Base-by-base conservation (phyloP, 2,113 vertebrate species). In the Marcusenius ussheri region DNA sequence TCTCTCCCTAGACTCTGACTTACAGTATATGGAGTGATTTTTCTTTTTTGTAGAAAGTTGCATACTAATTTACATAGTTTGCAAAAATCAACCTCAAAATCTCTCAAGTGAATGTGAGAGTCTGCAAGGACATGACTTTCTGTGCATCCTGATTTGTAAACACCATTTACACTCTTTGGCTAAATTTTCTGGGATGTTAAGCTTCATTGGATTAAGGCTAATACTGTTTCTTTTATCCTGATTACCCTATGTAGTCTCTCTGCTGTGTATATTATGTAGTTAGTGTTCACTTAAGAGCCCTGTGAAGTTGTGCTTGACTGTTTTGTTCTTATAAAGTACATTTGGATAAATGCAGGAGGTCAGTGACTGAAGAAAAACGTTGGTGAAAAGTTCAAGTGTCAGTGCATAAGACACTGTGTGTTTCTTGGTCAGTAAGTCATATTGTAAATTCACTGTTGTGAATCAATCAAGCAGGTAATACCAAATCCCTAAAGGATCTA, bases 191-290 rank as follows among this genome's bases (percentile, higher is more conserved):
- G 95, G 93, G 95, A 94, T 94, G 93, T 92, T 94, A 95, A 92
- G 94, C 94, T 94, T 95, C 95, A 83, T 94, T 93, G 95, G 92
- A 95, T 92, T 93, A 95, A 92, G 94, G 95, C 95, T 95, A 94
- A 96, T 95, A 94, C 94, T 95, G 93, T 85, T 93, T 93, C 91
- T 90, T 88, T 88, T 66, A 42, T 45, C 87, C 21, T 42, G 58
- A 35, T 45, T 35, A 11, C 87, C 56, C 56, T 88, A 66, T 88
- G 58, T 88, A 88, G 87, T 77, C 93, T 96, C 93, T 96, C 94
- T 95, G 94, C 94, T 94, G 95, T 96, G 94, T 96, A 96, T 91
- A 95, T 92, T 94, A 95, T 95, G 94, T 95, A 95, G 95, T 95
- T 95, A 94, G 92, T 95, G 95, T 96, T 96, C 94, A 94, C 92